Base-by-base conservation (phyloP, 1,140 invertebrate species). In the Aphaenogaster ashmeadi region DNA sequence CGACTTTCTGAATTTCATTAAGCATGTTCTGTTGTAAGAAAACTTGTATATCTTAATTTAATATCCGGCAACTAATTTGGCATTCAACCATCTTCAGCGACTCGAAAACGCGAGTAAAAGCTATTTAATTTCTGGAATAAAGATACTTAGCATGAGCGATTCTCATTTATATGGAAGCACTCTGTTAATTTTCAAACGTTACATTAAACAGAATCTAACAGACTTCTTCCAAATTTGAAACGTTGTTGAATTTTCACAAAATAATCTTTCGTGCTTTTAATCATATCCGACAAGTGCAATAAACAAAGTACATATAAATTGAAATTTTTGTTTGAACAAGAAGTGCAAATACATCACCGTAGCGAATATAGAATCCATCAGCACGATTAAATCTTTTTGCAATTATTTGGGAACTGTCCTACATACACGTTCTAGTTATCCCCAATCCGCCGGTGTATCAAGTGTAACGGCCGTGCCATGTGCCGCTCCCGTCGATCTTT, bases 351-450 rank as follows among this genome's bases (percentile, higher is more conserved):
- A 69, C 52, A 69, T 69, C n/a, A 36, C 7, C 27, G n/a, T 27
- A 80, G 52, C n/a, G 38, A 0, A 47, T 58, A 21, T 3, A 58
- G 1, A 71, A 58, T 83, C 52, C 21, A 60, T 84, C 27, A 38
- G 18, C 15, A 9, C 18, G 3, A 83, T 83, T 83, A 50, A 84
- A 74, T 54, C 33, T 50, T 21, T 47, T 44, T 33, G 33, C 80
- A 84, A 75, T 74, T 84, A 84, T 74, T 62, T 84, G 21, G 9
- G 13, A 84, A 38, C 18, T 72, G 15, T 47, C 58, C 41, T 75
- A 18, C 58, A 71, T 21, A 38, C 36, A 52, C n/a, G 8, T 83
- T 13, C 47, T 56, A 56, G 79, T 81, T 71, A 84, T 62, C n/a
- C 41, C 27, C 54, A 75, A 74, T 67, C 54, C 33, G 21, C 2